These are phyloP conservation scores for Dicranocentrus wangi DNA, from an alignment of 2,888 invertebrate species.

Conservation along the genomic window DNA sequence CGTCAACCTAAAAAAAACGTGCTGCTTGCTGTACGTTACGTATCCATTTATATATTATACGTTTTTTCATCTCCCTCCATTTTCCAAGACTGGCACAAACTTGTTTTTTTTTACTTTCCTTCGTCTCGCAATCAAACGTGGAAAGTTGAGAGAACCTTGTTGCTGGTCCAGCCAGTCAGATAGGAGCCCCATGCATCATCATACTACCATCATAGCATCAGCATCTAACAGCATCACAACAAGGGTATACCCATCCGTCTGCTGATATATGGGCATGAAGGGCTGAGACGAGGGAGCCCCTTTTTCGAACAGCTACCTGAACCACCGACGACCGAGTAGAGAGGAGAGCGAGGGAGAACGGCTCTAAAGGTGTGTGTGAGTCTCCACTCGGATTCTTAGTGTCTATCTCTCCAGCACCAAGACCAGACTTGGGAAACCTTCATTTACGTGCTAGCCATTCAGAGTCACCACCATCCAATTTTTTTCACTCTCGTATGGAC, in stretches of 20 bases:
- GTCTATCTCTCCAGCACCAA: conserved; percentile 43
- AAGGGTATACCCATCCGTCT: not conserved
- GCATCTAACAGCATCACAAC: not conserved
- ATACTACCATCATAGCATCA: not conserved
- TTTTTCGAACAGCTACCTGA: no score
- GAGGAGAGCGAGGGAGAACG: no score
- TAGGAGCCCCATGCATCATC: not conserved
- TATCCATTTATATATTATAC: no score
- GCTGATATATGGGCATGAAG: not conserved
- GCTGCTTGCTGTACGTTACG: no score
- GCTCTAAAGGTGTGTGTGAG: conserved; percentile 33
- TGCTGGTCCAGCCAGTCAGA: not conserved
- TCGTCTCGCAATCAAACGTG: conserved; percentile 22
- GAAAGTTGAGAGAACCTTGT: conserved; percentile 22
- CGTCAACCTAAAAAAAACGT: no score
- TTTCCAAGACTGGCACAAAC: no score
- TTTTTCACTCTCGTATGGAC: not conserved
- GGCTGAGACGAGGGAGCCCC: not conserved
- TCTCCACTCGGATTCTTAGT: conserved; percentile 26
- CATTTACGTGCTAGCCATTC: not conserved
- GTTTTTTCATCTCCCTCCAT: no score
- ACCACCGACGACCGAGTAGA: no score
- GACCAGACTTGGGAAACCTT: conserved; percentile 26
- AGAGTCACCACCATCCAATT: not conserved
- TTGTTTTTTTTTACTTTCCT: not conserved